A percentile compares a stretch with the other conserved stretches of the same genome.
Conservation (phyloP, 2,113 vertebrate species). For the Lampris incognitus region DNA sequence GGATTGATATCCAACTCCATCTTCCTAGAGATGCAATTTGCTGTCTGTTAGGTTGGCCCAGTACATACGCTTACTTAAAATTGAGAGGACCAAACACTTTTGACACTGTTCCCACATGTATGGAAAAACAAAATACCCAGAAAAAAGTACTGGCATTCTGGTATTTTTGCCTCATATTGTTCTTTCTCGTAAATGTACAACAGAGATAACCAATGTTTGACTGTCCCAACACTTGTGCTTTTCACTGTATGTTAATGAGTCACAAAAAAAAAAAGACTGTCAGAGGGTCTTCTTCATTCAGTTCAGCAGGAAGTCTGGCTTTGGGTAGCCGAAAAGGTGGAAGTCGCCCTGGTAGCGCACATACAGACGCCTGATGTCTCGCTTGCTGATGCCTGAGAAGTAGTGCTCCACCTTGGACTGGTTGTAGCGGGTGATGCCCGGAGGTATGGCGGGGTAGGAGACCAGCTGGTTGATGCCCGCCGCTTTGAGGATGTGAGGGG, state of each 20-base stretch:
- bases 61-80: too few species aligned
- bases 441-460: constrained; percentile 93
- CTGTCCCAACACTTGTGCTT: too few species aligned
- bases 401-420: constrained; percentile 92
- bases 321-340: constrained; percentile 92
- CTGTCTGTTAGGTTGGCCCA: too few species aligned
- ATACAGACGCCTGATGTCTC: constrained; percentile 90
- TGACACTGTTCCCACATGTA: too few species aligned
- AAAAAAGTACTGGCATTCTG: too few species aligned
- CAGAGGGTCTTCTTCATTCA: constrained; percentile 59
- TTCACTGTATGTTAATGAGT: constrained; percentile 1
- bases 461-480: constrained; percentile 90
- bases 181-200: too few species aligned
- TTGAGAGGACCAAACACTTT: too few species aligned
- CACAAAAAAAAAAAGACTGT: constrained; percentile 10
- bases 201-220: too few species aligned
- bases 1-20: too few species aligned
- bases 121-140: too few species aligned
- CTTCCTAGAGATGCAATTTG: too few species aligned
- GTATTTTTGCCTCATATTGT: too few species aligned
- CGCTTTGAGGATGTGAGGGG: constrained; percentile 88
- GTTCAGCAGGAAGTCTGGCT: constrained; percentile 91
- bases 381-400: constrained; percentile 91
- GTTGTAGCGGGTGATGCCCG: constrained; percentile 94
- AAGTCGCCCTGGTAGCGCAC: constrained; percentile 93